Percentiles rank a stretch among this genome's conserved stretches.
Conservation (phyloP, 2,797 vertebrate species). For the Oreonectes daqikongensis region DNA sequence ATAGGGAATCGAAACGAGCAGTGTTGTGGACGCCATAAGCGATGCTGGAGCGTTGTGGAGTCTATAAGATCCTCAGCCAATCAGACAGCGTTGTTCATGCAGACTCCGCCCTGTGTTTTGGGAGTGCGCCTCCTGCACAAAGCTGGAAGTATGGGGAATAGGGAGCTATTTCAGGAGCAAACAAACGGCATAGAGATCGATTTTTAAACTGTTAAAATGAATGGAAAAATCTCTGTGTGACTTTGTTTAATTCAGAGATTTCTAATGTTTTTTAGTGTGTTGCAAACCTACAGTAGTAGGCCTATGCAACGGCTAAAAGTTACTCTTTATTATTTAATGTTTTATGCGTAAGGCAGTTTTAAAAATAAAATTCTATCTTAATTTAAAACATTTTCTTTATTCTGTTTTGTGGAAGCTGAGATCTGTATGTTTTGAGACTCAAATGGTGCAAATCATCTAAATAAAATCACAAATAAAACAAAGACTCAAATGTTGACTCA, state of each 20-base stretch:
- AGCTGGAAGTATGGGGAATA: too few relatives aligned
- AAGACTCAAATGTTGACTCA: constrained; percentile 12
- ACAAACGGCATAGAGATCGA: too few relatives aligned
- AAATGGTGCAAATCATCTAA: neutral
- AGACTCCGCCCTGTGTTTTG: constrained; percentile 39
- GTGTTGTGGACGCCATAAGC: constrained; percentile 38
- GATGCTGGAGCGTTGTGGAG: constrained; percentile 50
- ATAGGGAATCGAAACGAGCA: neutral
- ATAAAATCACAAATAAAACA: neutral
- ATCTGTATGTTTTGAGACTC: neutral
- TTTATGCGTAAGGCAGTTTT: neutral
- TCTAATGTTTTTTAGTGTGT: too few relatives aligned
- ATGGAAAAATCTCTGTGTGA: too few relatives aligned
- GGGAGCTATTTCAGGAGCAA: too few relatives aligned
- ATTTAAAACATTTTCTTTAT: too few relatives aligned
- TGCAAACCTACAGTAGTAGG: too few relatives aligned
- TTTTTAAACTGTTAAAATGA: too few relatives aligned
- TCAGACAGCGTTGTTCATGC: constrained; percentile 46
- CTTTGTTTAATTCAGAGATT: too few relatives aligned
- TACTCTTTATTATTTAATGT: neutral
- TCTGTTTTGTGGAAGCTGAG: neutral
- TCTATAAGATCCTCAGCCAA: constrained; percentile 63
- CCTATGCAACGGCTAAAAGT: too few relatives aligned
- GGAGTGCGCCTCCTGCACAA: constrained; percentile 1
- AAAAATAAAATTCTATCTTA: too few relatives aligned